phyloP scores from a whole-genome alignment of 2,888 invertebrate species.

The Molorchus minor region DNA sequence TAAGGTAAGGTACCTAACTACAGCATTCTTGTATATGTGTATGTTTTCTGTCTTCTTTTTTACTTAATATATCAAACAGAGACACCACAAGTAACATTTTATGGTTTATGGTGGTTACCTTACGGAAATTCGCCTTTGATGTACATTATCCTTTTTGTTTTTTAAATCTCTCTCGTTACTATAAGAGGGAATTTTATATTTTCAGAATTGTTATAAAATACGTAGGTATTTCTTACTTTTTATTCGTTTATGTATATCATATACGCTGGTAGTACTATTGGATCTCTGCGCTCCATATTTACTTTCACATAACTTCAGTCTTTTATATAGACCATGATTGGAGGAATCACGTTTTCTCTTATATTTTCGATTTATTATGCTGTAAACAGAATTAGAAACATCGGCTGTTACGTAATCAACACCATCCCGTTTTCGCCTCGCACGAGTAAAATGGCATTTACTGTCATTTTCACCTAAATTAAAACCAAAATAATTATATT shows the following conservation, averaged over 20 bases:
- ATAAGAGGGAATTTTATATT: neutral
- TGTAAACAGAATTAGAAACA: neutral
- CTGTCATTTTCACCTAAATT: neutral
- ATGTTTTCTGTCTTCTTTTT: too few species aligned
- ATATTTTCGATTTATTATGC: neutral
- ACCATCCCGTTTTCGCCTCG: conserved; percentile 13
- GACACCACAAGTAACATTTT: too few species aligned
- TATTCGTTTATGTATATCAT: conserved; percentile 37
- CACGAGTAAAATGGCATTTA: neutral
- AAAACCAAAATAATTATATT: neutral
- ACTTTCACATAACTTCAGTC: conserved; percentile 33
- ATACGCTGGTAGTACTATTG: conserved; percentile 32
- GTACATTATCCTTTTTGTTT: too few species aligned
- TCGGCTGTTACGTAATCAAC: conserved; percentile 5
- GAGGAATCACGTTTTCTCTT: conserved; percentile 30
- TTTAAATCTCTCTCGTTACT: neutral
- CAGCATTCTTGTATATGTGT: too few species aligned
- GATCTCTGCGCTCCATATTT: conserved; percentile 29
- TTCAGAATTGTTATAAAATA: neutral
- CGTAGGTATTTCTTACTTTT: conserved; percentile 30
- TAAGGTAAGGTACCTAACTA: too few species aligned
- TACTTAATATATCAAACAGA: too few species aligned
- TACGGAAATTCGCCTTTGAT: too few species aligned
- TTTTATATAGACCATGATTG: conserved; percentile 27
- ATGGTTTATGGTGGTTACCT: too few species aligned